Base-by-base conservation (phyloP, 92 coral and sea anemone genomes). In the Umimayanthus chanpuru region DNA sequence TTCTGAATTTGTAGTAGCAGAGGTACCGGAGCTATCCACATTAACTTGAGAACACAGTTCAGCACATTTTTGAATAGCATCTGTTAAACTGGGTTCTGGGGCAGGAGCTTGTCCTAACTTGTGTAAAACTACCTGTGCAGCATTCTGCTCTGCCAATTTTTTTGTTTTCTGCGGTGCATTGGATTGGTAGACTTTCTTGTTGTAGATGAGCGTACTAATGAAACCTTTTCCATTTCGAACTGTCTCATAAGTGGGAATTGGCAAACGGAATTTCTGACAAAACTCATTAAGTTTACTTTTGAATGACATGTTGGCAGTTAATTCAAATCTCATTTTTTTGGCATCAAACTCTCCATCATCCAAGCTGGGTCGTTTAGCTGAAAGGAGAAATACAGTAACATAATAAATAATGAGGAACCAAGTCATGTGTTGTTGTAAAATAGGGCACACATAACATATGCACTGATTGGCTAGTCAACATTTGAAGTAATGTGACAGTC, bases 211-310 rank as follows among this genome's bases (percentile, higher is more conserved):
- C 18, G 98, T 95, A 41, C 94, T 89, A 10, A 94, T 66, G 73
- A 90, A 97, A 11, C 97, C 99, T 14, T 88, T 85, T 6, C 89
- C 91, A 28, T 86, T 47, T 70, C 90, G 85, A 9, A 84, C 92
- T 49, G 96, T 91, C 83, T 88, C 93, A 67, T 97, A 97, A 0
- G 94, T 88, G 0, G 99, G 99, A 18, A 79, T 70, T 64, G 95
- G 93, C n/a, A 93, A 89, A 23, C 90, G 96, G 76, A 97, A 91
- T 88, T 94, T 97, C 89, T 95, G 98, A 89, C 98, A 95, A 79
- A 93, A 91, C 73, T 97, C 98, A 82, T 97, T 97, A 7, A 97
- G 90, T 82, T 91, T 94, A 88, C 97, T 88, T 91, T 97, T 97
- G 82, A 87, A 95, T 6, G 98, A 91, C 73, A 82, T 74, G 4